A percentile compares a stretch with the other conserved stretches of the same genome.
phyloP scores from a whole-genome alignment of 2,797 vertebrate species.

The Coilia nasus region DNA sequence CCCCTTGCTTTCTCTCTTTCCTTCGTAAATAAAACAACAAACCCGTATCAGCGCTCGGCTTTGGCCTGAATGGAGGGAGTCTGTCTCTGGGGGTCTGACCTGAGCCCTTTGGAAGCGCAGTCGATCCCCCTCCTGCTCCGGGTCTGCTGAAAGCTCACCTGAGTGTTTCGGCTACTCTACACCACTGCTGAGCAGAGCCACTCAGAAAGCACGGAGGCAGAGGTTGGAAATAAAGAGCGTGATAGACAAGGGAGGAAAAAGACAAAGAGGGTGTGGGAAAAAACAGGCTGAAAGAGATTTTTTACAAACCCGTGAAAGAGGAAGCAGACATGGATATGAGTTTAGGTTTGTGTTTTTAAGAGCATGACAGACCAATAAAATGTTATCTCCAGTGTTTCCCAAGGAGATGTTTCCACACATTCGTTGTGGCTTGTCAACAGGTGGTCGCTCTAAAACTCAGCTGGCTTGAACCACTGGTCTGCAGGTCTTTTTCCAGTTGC shows the following conservation, averaged over 20 bases:
- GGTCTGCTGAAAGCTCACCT: conserved; percentile 1
- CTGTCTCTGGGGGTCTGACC: conserved; percentile 6
- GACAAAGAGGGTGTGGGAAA: conserved; percentile 22
- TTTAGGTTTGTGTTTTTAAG: not conserved
- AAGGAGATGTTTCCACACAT: not conserved
- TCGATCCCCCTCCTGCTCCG: not conserved
- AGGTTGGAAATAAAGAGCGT: not conserved
- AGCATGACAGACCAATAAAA: not conserved
- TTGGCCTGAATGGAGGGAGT: not conserved
- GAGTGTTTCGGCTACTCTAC: not conserved
- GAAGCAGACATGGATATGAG: not conserved
- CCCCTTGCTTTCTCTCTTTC: conserved; percentile 51
- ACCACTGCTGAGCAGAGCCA: conserved; percentile 12
- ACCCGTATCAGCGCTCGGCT: conserved; percentile 9
- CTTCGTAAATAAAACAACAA: conserved; percentile 47
- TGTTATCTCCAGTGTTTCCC: not conserved
- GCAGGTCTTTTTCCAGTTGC: not conserved
- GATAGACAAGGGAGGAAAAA: conserved; percentile 22
- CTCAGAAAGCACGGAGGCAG: conserved; percentile 40
- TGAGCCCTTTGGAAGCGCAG: not conserved
- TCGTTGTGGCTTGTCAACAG: not conserved
- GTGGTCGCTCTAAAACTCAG: not conserved
- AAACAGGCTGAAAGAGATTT: conserved; percentile 7
- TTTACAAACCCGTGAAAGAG: not conserved
- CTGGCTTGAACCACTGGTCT: not conserved